Evolutionary conservation across 2,888 invertebrate genomes (phyloP), one percentile per base, ranked within the genome.

Genomic region (Balanococcus diminutus): DNA sequence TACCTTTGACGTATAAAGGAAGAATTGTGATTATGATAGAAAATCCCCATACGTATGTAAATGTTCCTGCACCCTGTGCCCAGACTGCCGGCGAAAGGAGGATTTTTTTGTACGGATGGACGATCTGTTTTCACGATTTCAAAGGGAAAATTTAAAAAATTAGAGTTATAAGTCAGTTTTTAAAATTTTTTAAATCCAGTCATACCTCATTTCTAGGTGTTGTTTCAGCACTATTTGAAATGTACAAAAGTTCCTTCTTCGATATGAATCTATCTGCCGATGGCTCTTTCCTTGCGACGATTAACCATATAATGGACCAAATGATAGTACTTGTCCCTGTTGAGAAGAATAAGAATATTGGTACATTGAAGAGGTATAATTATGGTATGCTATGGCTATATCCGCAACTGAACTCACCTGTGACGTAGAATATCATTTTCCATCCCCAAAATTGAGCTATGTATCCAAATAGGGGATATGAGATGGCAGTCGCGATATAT

Each of bases 401-500:
- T 14, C 0, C 0, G 46, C n/a, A n/a, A 2, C n/a, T 4, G 9
- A 11, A 8, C 19, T 56, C 11, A 67, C 67, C 67, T 14, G 67
- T 31, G 5, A 67, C 6, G 28, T 67, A 67, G 14, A 67, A 67
- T 67, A 67, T 67, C 86, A 94, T 94, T 3, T 94, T 92, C 96
- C 95, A 95, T 51, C 95, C 95, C 4, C 94, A 92, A 46, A 92
- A 91, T 9, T 82, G 28, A 0, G 95, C 94, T 84, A 96, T 91
- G 32, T 94, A 89, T 0, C 96, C 96, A 86, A 94, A 94, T 0
- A 94, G 89, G 0, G 95, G 95, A 93, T 96, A 94, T 0, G 96
- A 93, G 5, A 96, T 92, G 0, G 96, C 96, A 0, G 96, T 96
- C 19, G 96, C 96, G 0, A 94, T 94, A 90, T 96, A 89, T 95